A percentile compares a stretch with the other conserved stretches of the same genome.
Conservation (phyloP, 1,140 invertebrate genomes). For the Hyles euphorbiae region DNA sequence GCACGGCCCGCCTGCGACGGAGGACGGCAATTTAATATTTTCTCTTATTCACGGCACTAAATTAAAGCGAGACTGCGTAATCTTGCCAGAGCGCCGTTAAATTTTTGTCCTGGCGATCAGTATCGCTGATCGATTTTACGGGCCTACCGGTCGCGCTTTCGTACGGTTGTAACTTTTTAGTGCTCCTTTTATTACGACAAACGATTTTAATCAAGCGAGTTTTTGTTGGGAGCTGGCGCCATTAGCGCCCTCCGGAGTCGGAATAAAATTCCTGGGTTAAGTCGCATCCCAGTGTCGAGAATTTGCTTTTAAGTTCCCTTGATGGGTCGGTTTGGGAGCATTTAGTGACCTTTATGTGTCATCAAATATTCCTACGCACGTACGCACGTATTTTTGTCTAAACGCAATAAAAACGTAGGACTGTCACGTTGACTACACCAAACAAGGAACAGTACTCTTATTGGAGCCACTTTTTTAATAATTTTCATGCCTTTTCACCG, state of each 20-base stretch:
- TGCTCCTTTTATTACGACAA: conserved; percentile 73
- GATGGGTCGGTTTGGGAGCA: conserved; percentile 43
- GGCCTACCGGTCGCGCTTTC: conserved; percentile 55
- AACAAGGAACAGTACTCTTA: too few relatives aligned
- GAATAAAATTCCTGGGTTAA: conserved; percentile 63
- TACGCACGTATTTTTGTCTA: conserved; percentile 21
- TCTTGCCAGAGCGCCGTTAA: conserved; percentile 51
- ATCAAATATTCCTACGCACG: conserved; percentile 49
- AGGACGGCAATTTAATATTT: conserved; percentile 51
- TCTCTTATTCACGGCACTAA: conserved; percentile 41
- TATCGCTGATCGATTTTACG: conserved; percentile 70
- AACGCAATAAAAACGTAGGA: too few relatives aligned
- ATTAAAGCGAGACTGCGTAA: conserved; percentile 43
- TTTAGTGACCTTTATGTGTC: conserved; percentile 41
- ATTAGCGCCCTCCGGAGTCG: conserved; percentile 53
- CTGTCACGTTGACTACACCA: too few relatives aligned
- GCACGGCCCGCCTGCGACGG: conserved; percentile 26
- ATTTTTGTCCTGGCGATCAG: conserved; percentile 62
- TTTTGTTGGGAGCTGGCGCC: conserved; percentile 64
- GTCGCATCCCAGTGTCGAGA: conserved; percentile 57
- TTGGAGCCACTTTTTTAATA: background rate
- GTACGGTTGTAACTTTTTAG: conserved; percentile 73
- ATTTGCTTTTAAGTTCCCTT: conserved; percentile 64
- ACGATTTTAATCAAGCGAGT: conserved; percentile 75
- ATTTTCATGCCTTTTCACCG: background rate